A percentile compares a stretch with the other conserved stretches of the same genome.
phyloP scores from a whole-genome alignment of 2,888 invertebrate genomes.

The Hanleya hanleyi region DNA sequence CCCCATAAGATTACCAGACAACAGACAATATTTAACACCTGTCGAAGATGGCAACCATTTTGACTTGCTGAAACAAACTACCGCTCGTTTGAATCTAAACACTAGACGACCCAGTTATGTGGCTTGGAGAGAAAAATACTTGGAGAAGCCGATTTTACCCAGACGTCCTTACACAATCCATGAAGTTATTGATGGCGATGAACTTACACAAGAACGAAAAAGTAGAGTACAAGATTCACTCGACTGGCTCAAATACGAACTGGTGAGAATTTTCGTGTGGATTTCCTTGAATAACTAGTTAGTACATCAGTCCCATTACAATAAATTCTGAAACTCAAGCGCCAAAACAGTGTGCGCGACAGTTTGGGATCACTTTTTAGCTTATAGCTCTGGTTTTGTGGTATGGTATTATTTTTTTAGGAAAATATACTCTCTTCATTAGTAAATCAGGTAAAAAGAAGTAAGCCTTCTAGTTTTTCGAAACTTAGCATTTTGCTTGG shows the following conservation, averaged over 20 bases:
- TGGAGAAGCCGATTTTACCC: neutral
- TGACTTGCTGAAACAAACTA: neutral
- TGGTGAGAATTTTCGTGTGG: too few relatives aligned
- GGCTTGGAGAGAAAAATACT: conserved; percentile 1
- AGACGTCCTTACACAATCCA: conserved; percentile 4
- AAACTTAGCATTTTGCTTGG: too few relatives aligned
- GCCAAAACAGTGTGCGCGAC: too few relatives aligned
- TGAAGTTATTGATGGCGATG: neutral
- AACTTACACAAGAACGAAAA: neutral
- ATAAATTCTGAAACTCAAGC: too few relatives aligned
- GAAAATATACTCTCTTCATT: too few relatives aligned
- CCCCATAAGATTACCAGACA: neutral
- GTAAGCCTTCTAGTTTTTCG: too few relatives aligned
- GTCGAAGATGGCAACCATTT: neutral
- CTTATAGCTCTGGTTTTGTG: too few relatives aligned
- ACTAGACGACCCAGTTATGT: conserved; percentile 2
- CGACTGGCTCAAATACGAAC: conserved; percentile 4
- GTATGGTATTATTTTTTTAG: too few relatives aligned
- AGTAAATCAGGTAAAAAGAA: too few relatives aligned
- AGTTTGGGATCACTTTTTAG: too few relatives aligned
- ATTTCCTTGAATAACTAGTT: too few relatives aligned
- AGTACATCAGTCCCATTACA: too few relatives aligned
- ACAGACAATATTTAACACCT: neutral
- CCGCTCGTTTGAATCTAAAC: neutral
- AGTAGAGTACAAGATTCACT: neutral